phyloP scores from a whole-genome alignment of 2,797 vertebrate genomes.

The Urocyon cinereoargenteus region DNA sequence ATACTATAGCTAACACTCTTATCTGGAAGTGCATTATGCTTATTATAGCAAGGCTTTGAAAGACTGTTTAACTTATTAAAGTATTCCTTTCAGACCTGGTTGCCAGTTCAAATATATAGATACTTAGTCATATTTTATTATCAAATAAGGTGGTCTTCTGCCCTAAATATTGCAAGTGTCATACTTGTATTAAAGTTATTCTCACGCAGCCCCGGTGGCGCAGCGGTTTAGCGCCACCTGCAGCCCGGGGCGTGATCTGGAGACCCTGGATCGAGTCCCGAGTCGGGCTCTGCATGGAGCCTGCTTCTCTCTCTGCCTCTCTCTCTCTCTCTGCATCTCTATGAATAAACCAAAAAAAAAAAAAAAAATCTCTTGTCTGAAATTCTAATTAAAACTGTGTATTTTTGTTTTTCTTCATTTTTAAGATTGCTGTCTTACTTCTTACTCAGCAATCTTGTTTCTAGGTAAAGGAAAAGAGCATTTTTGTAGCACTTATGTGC shows the following conservation, averaged over 20 bases:
- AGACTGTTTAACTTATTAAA: conserved; percentile 21
- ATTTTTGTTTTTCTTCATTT: not conserved
- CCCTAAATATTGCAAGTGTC: not conserved
- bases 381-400: conserved; percentile 24
- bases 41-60: conserved; percentile 1
- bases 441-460: not conserved
- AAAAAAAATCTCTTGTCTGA: too few relatives aligned
- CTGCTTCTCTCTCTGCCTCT: too few relatives aligned
- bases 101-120: conserved; percentile 24
- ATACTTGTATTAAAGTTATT: not conserved
- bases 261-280: too few relatives aligned
- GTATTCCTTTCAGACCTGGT: not conserved
- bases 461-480: not conserved
- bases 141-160: conserved; percentile 11
- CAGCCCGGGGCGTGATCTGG: too few relatives aligned
- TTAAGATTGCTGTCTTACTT: not conserved
- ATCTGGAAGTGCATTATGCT: conserved; percentile 8
- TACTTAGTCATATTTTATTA: not conserved
- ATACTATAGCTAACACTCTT: not conserved
- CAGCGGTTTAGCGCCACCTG: too few relatives aligned
- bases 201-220: too few relatives aligned
- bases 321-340: too few relatives aligned
- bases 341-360: too few relatives aligned
- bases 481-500: not conserved
- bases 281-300: too few relatives aligned